These are phyloP conservation scores for Digitonthophagus gazella DNA, from an alignment of 2,888 invertebrate species.

Conservation along the genomic window DNA sequence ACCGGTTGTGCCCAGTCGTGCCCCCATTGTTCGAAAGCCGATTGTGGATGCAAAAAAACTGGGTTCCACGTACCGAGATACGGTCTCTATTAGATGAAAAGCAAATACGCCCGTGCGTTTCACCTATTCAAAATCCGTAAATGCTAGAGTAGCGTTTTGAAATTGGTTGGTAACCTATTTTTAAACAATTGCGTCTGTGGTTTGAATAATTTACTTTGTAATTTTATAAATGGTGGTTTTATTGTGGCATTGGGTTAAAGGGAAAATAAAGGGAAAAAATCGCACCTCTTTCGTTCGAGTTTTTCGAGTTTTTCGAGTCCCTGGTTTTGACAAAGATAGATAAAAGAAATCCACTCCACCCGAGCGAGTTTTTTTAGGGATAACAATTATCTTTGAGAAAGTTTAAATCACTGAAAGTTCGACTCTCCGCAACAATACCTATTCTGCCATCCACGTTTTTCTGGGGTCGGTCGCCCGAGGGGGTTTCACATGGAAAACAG, in stretches of 20 bases:
- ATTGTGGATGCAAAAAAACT: background rate
- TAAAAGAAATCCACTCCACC: background rate
- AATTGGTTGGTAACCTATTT: background rate
- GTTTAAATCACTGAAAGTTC: background rate
- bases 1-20: constrained; percentile 3
- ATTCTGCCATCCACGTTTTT: background rate
- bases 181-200: background rate
- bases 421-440: background rate
- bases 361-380: background rate
- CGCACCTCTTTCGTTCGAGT: background rate
- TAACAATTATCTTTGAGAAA: background rate
- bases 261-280: no score
- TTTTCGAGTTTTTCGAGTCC: no score
- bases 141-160: background rate
- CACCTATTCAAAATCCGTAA: background rate
- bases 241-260: no score
- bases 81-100: background rate
- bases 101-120: background rate
- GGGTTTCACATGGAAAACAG: constrained; percentile 13
- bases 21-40: constrained; percentile 11
- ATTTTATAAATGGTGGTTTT: background rate
- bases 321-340: background rate
- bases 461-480: background rate
- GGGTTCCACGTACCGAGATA: background rate
- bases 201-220: background rate